Conservation (phyloP, 2,113 vertebrate species). For the Nothobranchius kuhntae region DNA sequence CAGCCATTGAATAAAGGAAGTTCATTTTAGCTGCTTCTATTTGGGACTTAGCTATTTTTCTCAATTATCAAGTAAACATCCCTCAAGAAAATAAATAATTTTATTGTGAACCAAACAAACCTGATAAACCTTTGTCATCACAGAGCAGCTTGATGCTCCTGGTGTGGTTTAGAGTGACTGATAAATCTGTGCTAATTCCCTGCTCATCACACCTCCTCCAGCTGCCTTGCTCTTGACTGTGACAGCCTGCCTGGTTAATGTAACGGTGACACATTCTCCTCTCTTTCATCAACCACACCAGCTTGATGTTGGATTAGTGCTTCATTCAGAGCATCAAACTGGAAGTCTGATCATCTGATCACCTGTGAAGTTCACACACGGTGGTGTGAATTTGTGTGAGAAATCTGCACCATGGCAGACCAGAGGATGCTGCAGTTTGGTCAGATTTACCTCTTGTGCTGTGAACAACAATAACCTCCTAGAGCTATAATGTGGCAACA, state of each 20-base stretch:
- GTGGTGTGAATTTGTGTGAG: conserved; percentile 19
- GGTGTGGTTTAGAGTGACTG: conserved; percentile 26
- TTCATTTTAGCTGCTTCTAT: too few species aligned
- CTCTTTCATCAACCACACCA: conserved; percentile 59
- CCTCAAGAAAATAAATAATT: not conserved
- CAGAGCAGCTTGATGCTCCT: not conserved
- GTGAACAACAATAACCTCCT: not conserved
- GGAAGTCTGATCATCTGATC: conserved; percentile 44
- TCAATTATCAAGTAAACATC: not conserved
- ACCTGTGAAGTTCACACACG: conserved; percentile 39
- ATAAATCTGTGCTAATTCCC: conserved; percentile 63
- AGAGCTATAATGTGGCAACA: not conserved
- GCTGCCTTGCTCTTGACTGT: conserved; percentile 32
- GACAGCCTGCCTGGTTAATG: conserved; percentile 65
- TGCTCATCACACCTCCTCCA: conserved; percentile 52
- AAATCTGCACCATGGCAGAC: conserved; percentile 41
- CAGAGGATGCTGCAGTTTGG: conserved; percentile 8
- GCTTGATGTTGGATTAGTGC: conserved; percentile 60
- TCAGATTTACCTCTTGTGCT: conserved; percentile 3
- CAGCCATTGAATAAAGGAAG: too few species aligned
- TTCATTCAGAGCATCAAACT: conserved; percentile 59
- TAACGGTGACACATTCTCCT: conserved; percentile 23
- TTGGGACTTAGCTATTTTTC: too few species aligned
- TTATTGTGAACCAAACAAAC: conserved; percentile 1
- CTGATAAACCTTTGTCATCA: conserved; percentile 14